Base-by-base conservation (phyloP, 2,888 invertebrate genomes). In the Drosophila anomelani region DNA sequence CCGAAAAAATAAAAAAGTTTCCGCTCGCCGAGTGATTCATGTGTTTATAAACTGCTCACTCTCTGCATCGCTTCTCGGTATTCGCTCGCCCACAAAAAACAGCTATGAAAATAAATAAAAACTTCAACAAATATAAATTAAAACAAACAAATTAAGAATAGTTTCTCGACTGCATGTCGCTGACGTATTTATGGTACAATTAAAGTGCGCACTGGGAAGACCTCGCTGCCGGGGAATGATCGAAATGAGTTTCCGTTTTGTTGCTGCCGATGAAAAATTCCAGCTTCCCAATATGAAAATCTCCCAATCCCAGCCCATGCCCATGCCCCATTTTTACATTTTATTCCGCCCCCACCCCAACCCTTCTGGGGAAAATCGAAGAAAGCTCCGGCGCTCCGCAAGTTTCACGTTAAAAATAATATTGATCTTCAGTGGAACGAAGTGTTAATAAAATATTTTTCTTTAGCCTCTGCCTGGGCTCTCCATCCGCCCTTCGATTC, bases 91-190 rank as follows among this genome's bases (percentile, higher is more conserved):
- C 49, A 68, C 43, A 56, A 60, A 60, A 70, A 70, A 64, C 58
- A 61, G 77, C 51, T 29, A 54, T 43, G 44, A 60, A 73, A 76
- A 85, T 81, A 84, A 77, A 85, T 85, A 88, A 85, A 88, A 85
- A 88, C 88, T 88, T 85, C 85, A 85, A 77, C 88, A 83, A 75
- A 88, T 88, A 84, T 85, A 77, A 88, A 81, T 88, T 79, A 76
- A 85, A 85, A 85, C 75, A 85, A 85, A 81, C 88, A 85, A 85
- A 88, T 77, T 77, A 79, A 70, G 53, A 69, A 78, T 76, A 81
- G 86, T 78, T 79, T 44, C 41, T 41, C 60, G 53, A 32, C 67
- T 58, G 76, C 83, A 63, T 70, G 54, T 62, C 60, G 88, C 59
- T 88, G 85, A 85, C 78, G 88, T 60, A 80, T 85, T 85, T 85